phyloP scores from a whole-genome alignment of 2,113 vertebrate genomes.

The Halichoeres trimaculatus region DNA sequence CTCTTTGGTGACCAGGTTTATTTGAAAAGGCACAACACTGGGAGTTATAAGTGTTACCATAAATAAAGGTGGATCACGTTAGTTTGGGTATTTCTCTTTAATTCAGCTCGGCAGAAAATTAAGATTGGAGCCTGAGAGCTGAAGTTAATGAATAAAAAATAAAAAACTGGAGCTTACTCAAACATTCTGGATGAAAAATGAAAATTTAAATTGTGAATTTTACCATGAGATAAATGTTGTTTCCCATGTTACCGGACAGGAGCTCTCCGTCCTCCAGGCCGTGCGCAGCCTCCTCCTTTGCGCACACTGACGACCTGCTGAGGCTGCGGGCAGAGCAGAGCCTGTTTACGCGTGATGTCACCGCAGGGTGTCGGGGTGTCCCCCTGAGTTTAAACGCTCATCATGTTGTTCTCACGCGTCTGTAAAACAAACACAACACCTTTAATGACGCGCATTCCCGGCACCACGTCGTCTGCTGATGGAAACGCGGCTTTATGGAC shows the following conservation, averaged over 20 bases:
- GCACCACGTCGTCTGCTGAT: slow-evolving; percentile 51
- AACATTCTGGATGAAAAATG: not conserved
- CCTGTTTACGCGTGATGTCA: slow-evolving; percentile 50
- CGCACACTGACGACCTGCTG: not conserved
- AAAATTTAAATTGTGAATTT: no score
- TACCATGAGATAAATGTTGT: no score
- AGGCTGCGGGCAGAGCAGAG: not conserved
- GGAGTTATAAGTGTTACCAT: no score
- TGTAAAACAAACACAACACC: slow-evolving; percentile 81
- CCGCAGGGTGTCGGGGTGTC: slow-evolving; percentile 67
- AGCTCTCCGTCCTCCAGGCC: not conserved
- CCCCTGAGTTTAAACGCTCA: slow-evolving; percentile 72
- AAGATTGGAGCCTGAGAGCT: not conserved
- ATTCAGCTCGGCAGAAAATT: not conserved
- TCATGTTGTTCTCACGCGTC: slow-evolving; percentile 72
- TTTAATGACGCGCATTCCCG: slow-evolving; percentile 55
- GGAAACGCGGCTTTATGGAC: slow-evolving; percentile 37
- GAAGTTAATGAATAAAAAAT: not conserved
- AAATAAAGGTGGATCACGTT: not conserved
- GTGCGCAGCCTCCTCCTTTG: no score
- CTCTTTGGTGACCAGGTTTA: no score
- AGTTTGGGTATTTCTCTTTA: not conserved
- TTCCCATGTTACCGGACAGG: not conserved
- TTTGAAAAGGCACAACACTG: no score
- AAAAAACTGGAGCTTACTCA: no score